Percentiles rank a stretch among this genome's conserved stretches.
Conservation (phyloP, 35 echinoderm and acorn worm species). For the Eucidaris tribuloides region DNA sequence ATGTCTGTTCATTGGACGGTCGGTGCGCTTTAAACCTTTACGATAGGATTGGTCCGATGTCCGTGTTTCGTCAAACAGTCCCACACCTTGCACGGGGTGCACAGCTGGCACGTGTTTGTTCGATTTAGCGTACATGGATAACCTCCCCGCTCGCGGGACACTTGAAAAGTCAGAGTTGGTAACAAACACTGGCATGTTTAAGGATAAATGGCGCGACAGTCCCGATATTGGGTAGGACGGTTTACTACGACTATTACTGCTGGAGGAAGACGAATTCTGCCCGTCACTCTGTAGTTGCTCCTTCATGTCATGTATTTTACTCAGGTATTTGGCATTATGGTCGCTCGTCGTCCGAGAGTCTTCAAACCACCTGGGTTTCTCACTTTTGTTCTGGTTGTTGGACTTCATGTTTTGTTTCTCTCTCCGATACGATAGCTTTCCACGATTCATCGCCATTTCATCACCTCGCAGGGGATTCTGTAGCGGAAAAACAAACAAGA, state of each 20-base stretch:
- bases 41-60: no score
- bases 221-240: not conserved
- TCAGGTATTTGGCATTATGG: conserved; percentile 41
- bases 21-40: not conserved
- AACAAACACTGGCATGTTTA: conserved; percentile 14
- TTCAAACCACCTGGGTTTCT: conserved; percentile 42
- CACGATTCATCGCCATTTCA: not conserved
- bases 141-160: not conserved
- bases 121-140: conserved; percentile 13
- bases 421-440: not conserved
- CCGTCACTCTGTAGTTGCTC: conserved; percentile 25
- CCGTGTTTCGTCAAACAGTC: not conserved
- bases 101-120: conserved; percentile 7
- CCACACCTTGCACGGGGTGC: conserved; percentile 11
- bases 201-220: conserved; percentile 2
- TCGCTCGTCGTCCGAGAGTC: conserved; percentile 20
- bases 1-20: no score
- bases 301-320: conserved; percentile 35
- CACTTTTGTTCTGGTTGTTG: not conserved
- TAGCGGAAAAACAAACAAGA: no score
- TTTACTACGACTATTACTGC: not conserved
- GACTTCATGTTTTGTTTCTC: not conserved
- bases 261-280: not conserved
- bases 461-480: no score
- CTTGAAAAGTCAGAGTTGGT: conserved; percentile 14